Base-by-base conservation (phyloP, 2,797 vertebrate genomes). In the Gallinago stenura region DNA sequence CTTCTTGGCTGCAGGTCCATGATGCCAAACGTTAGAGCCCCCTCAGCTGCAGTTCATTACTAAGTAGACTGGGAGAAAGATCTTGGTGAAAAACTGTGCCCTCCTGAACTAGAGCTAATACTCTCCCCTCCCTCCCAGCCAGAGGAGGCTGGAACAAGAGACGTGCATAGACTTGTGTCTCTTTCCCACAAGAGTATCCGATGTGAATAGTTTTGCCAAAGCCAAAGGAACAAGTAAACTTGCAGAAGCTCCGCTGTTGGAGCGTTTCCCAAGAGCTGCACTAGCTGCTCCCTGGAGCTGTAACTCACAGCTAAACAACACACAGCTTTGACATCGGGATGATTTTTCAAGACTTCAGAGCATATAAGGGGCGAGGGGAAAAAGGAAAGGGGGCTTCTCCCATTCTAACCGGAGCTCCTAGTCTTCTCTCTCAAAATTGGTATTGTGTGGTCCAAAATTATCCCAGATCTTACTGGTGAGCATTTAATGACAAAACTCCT, bases 351-450 rank as follows among this genome's bases (percentile, higher is more conserved):
- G 43, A 48, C 31, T 79, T 88, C 19, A 16, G 37, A 82, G 69
- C 25, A 48, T 7, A 11, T 7, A 18, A 17, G 20, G 18, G 4
- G 30, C 1, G 2, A 26, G 14, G 7, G 13, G 11, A 3, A 1
- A 5, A 45, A 45, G 16, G 31, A 30, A 83, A 73, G 62, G 13
- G 14, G 4, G 4, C 41, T 76, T 86, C 30, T 86, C 35, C 30
- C 16, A 8, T 58, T 89, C n/a, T 58, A 24, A 57, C 26, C 15
- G 4, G 48, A 39, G 20, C 31, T 75, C 7, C 48, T 72, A 43
- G 35, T 15, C 13, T 75, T 56, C n/a, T 30, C 17, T 69, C n/a
- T 89, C 22, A 60, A 46, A 72, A 45, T 12, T 51, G 41, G 35
- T 43, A 76, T 58, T 41, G 5, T 1, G 2, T 33, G 50, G 45